Conservation (phyloP, 2,888 invertebrate genomes). For the Schrankia costaestrigalis region DNA sequence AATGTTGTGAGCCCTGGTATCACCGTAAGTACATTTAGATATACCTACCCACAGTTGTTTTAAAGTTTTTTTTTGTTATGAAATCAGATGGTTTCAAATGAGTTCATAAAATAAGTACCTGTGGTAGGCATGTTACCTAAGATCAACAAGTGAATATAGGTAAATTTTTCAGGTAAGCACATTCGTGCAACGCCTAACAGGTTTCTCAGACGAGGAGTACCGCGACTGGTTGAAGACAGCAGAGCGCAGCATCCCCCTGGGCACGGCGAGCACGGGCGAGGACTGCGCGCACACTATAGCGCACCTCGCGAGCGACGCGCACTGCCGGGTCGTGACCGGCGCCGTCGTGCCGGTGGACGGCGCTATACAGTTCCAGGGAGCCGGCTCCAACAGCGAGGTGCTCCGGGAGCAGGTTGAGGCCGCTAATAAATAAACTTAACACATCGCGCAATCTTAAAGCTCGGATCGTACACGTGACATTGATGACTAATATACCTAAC, state of each 20-base stretch:
- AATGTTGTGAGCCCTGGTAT: conserved; percentile 89
- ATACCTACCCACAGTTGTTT: no score
- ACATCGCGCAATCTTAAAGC: no score
- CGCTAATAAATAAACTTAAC: no score
- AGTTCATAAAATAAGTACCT: no score
- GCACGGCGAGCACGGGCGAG: conserved; percentile 52
- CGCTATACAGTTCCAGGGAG: conserved; percentile 27
- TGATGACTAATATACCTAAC: no score
- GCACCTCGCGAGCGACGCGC: conserved; percentile 88
- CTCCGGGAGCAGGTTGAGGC: no score
- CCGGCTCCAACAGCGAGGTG: conserved; percentile 17
- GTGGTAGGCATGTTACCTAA: no score
- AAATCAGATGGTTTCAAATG: no score
- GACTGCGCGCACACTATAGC: conserved; percentile 91
- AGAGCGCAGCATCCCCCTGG: conserved; percentile 28
- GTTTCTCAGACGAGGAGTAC: conserved; percentile 79
- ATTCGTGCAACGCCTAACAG: conserved; percentile 60
- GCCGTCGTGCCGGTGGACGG: conserved; percentile 84
- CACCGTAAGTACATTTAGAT: conserved; percentile 81
- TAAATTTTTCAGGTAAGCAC: conserved; percentile 6
- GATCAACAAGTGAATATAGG: neutral
- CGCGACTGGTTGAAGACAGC: conserved; percentile 40
- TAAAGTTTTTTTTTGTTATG: no score
- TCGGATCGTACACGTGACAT: no score
- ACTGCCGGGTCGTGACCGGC: conserved; percentile 55